Percentiles rank a stretch among this genome's conserved stretches.
These are phyloP conservation scores for Pardalotus punctatus DNA, from an alignment of 2,113 vertebrate genomes.

Conservation along the genomic window DNA sequence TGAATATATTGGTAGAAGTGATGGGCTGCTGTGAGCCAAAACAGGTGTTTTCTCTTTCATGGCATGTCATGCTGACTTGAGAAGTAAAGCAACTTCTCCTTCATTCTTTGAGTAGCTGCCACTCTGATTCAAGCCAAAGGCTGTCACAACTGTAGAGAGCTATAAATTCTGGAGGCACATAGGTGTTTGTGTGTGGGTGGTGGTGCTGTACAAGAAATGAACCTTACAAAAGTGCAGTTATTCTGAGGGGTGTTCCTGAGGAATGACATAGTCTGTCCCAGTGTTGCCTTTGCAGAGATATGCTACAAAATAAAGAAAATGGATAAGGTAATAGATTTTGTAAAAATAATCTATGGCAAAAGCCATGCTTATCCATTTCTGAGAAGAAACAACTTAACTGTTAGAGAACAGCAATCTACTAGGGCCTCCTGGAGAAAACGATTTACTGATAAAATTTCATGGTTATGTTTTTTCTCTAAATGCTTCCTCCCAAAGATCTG, in stretches of 20 bases:
- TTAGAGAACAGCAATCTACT: neutral
- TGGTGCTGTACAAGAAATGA: neutral
- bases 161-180: neutral
- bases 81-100: neutral
- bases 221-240: neutral
- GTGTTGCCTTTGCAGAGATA: neutral
- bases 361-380: neutral
- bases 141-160: neutral
- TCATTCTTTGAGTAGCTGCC: fast-evolving
- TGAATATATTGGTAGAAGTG: neutral
- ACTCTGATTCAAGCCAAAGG: neutral
- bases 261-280: neutral
- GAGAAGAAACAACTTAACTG: neutral
- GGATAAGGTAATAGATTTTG: neutral
- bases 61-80: neutral
- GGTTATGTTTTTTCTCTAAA: neutral
- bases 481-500: neutral
- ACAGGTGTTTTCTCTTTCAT: neutral
- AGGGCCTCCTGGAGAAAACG: neutral
- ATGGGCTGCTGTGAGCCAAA: neutral
- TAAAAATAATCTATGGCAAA: neutral
- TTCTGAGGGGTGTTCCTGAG: neutral
- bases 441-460: neutral
- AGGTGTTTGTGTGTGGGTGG: neutral
- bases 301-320: neutral